Evolutionary conservation across 1,140 invertebrate species (phyloP).

Genomic region (Orchestia grillus): DNA sequence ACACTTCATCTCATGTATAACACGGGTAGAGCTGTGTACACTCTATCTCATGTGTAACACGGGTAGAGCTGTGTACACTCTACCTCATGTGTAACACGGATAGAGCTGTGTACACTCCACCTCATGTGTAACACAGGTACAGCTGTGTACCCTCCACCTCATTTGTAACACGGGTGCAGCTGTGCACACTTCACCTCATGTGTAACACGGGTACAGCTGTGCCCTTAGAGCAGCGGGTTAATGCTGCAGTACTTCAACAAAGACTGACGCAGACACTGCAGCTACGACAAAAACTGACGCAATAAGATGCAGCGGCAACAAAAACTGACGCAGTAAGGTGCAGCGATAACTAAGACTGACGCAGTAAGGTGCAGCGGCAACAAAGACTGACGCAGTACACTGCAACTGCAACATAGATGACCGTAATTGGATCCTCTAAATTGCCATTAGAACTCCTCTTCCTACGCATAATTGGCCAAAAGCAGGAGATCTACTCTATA

Average conservation of each 20-base stretch:
- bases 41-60: no score
- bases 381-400: neutral
- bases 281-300: neutral
- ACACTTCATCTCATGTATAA: no score
- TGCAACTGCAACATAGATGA: neutral
- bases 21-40: no score
- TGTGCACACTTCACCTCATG: no score
- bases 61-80: no score
- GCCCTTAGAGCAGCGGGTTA: no score
- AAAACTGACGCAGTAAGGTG: neutral
- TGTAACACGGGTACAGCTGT: no score
- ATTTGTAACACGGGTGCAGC: no score
- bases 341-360: neutral
- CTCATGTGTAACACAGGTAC: no score
- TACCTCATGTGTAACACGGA: no score
- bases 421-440: neutral
- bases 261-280: neutral
- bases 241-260: neutral
- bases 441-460: neutral
- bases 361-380: neutral
- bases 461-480: neutral
- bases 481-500: neutral
- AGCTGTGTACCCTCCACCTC: no score
- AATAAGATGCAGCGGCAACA: neutral
- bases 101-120: no score